Evolutionary conservation across 37 sponge, comb jelly and placozoan genomes (phyloP).

Genomic region (Axinella damicornis): DNA sequence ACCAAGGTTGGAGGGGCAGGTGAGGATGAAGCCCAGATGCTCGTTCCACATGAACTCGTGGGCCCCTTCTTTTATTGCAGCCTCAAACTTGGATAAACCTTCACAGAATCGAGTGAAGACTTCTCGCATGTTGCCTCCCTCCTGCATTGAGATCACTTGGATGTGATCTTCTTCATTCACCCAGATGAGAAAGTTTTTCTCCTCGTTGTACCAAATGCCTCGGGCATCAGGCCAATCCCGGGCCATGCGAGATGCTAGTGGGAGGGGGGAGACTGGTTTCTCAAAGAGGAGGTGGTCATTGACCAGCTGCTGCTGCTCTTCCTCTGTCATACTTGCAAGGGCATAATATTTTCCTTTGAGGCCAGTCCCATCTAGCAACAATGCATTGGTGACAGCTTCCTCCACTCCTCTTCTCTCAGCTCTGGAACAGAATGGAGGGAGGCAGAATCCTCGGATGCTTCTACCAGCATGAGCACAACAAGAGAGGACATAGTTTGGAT

Average conservation of each 20-base stretch:
- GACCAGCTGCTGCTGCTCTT: slow-evolving; percentile 68
- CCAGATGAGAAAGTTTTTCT: slow-evolving; percentile 77
- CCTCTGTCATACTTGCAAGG: slow-evolving; percentile 67
- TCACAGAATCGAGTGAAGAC: slow-evolving; percentile 77
- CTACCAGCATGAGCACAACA: slow-evolving; percentile 73
- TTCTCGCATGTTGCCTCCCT: slow-evolving; percentile 79
- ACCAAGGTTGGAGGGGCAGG: slow-evolving; percentile 94
- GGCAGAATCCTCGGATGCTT: slow-evolving; percentile 71
- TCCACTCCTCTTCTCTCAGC: slow-evolving; percentile 79
- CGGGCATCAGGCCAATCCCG: slow-evolving; percentile 83
- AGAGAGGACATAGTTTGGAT: slow-evolving; percentile 71
- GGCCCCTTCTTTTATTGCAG: slow-evolving; percentile 35
- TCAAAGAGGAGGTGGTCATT: slow-evolving; percentile 81
- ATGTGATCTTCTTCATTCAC: slow-evolving; percentile 93
- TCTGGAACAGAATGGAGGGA: slow-evolving; percentile 69
- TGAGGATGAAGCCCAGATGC: slow-evolving; percentile 84
- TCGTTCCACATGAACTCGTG: slow-evolving; percentile 81
- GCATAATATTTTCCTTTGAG: slow-evolving; percentile 72
- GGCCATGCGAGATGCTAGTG: slow-evolving; percentile 47
- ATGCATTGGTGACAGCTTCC: slow-evolving; percentile 36
- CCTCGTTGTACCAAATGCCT: slow-evolving; percentile 71
- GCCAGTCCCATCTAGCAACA: slow-evolving; percentile 2
- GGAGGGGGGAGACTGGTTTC: slow-evolving; percentile 49
- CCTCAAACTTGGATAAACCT: slow-evolving; percentile 68
- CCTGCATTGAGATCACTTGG: slow-evolving; percentile 86